Conservation (phyloP, 1,140 invertebrate species). For the Polypedilum pembai region DNA sequence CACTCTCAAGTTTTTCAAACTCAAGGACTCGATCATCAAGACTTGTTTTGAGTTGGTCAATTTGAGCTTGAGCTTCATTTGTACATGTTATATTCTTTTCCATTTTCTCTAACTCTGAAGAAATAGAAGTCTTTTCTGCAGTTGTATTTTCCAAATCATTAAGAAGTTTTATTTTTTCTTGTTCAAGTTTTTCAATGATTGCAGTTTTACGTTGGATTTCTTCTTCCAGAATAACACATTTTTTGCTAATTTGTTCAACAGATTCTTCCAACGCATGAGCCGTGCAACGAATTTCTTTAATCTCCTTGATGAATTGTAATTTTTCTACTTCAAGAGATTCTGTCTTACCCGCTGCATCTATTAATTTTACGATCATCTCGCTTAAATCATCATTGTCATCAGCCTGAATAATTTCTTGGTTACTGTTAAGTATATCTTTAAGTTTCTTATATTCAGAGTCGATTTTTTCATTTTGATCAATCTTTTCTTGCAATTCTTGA, state of each 20-base stretch:
- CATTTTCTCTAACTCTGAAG: not conserved
- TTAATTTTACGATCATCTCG: not conserved
- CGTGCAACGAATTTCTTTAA: not conserved
- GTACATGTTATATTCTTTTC: not conserved
- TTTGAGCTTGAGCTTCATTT: not conserved
- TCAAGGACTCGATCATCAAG: not conserved
- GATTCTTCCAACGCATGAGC: not conserved
- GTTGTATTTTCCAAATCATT: slow-evolving; percentile 31
- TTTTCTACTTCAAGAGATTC: not conserved
- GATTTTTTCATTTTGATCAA: slow-evolving; percentile 22
- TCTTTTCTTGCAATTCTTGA: slow-evolving; percentile 30
- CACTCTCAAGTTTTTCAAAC: not conserved
- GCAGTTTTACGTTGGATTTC: too few species aligned
- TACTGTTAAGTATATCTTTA: not conserved
- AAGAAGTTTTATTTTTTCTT: too few species aligned
- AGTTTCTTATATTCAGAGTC: not conserved
- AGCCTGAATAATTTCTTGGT: not conserved
- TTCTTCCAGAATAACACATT: too few species aligned
- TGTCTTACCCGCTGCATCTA: not conserved
- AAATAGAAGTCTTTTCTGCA: too few species aligned
- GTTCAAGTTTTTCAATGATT: too few species aligned
- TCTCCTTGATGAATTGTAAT: not conserved
- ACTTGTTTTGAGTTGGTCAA: not conserved
- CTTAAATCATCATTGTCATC: not conserved
- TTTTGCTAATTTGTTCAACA: not conserved